Evolutionary conservation across 1,140 invertebrate species (phyloP), one percentile per base, ranked within the genome.

Genomic region (Diuraphis noxia): DNA sequence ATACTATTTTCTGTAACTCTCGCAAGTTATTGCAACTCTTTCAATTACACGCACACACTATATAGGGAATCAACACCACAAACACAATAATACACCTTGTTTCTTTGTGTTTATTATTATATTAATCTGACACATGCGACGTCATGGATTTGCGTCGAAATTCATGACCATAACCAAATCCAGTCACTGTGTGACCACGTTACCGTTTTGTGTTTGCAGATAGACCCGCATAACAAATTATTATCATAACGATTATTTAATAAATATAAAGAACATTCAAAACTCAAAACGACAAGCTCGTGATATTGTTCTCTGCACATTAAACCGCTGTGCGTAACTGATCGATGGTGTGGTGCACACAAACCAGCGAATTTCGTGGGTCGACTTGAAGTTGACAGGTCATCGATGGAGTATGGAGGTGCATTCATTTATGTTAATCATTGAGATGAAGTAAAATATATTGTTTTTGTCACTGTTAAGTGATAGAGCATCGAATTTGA

Each of bases 81-180:
- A 40, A 0, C 43, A 10, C 34, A 52, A 13, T 34, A 10, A 25
- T 87, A 30, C 8, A n/a, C 36, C 36, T 56, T 2, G 46, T 56
- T 23, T 87, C 25, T 56, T 87, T 38, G 46, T 49, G 43, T 23
- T 87, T 87, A 13, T 49, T 49, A 40, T 30, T 36, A 56, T 56
- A 87, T 87, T 87, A 56, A 52, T 49, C 49, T 30, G 34, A 87
- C 49, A 56, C 85, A 87, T 87, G 85, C 85, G 49, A 85, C 23
- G 84, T 85, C n/a, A 36, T 49, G 43, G 25, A 56, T 38, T 87
- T 38, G 13, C 8, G 1, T 86, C 6, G 3, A 86, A 2, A 86
- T 84, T 30, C 30, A 85, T 34, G 82, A 34, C 41, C 41, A 46
- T 46, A 36, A 49, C 13, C 36, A 86, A 36, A 86, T 49, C 4